These are phyloP conservation scores for Stenurella melanura DNA, from an alignment of 2,888 invertebrate species.

Conservation along the genomic window DNA sequence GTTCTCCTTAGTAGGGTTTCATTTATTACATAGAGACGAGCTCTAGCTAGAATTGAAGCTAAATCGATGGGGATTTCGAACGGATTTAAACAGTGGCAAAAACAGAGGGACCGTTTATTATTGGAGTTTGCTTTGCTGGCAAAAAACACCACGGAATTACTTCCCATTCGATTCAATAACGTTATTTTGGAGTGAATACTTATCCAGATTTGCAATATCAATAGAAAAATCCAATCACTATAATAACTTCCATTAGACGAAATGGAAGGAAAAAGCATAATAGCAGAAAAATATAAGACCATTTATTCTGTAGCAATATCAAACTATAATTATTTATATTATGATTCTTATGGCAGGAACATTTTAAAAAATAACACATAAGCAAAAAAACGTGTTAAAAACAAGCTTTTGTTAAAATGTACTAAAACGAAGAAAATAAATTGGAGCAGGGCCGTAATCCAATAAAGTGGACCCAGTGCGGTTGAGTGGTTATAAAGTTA, in stretches of 20 bases:
- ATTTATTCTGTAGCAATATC: not conserved
- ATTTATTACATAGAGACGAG: constrained; percentile 36
- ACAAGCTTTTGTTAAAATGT: too few species aligned
- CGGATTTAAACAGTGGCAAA: constrained; percentile 37
- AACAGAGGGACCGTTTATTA: constrained; percentile 14
- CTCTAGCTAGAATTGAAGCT: constrained; percentile 37
- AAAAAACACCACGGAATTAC: constrained; percentile 7
- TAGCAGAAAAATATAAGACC: not conserved
- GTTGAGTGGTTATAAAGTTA: too few species aligned
- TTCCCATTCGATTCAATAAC: constrained; percentile 19
- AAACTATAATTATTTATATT: too few species aligned
- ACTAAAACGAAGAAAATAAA: too few species aligned
- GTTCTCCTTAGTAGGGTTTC: constrained; percentile 34
- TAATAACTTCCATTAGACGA: constrained; percentile 9
- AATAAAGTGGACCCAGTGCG: too few species aligned
- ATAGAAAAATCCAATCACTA: constrained; percentile 25
- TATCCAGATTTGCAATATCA: constrained; percentile 20
- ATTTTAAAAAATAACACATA: too few species aligned
- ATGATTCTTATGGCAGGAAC: too few species aligned
- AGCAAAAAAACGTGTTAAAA: too few species aligned
- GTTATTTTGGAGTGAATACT: constrained; percentile 12
- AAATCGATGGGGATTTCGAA: constrained; percentile 39
- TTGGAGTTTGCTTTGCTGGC: constrained; percentile 1
- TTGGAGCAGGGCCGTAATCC: too few species aligned
- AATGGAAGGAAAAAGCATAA: not conserved